Evolutionary conservation across 2,888 invertebrate genomes (phyloP), one percentile per base, ranked within the genome.

Genomic region (Pegoplata infirma): DNA sequence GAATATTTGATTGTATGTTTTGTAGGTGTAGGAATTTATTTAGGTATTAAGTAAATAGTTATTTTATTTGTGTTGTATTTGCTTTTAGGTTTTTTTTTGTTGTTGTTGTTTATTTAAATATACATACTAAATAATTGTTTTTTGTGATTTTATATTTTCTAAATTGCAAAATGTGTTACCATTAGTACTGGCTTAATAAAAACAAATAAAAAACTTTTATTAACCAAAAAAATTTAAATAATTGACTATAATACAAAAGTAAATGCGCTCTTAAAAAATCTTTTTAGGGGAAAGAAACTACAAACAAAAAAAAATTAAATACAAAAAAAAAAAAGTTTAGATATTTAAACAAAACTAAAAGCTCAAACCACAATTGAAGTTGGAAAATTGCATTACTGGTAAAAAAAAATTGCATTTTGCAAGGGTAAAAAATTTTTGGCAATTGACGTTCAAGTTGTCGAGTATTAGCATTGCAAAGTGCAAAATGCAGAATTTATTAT

Each of bases 161-260:
- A 40, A 40, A 40, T 40, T 40, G 36, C 36, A 40, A 40, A 40
- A 40, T 40, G 36, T 40, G 36, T 40, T n/a, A 40, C n/a, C 36
- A 40, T n/a, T n/a, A 12, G 36, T 40, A n/a, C 4, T 36, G 12
- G 36, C 10, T 36, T 36, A 12, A n/a, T 17, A 14, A 23, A 63
- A 19, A 14, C 44, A 3, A 49, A 47, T 28, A 19, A 12, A 32
- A 32, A 47, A 53, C 2, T 16, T 25, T 17, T 17, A 40, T n/a
- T n/a, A 47, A n/a, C n/a, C n/a, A n/a, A n/a, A 47, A 61, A 46
- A 14, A 25, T 12, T 53, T 73, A 58, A 68, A 64, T 71, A 75
- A 72, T 76, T 80, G 72, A 66, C 72, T 73, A 76, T 80, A 73
- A 73, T 80, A 76, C 76, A 80, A 80, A 80, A 80, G 68, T 73